phyloP scores from a whole-genome alignment of 2,113 vertebrate genomes.

The Pungitius pungitius region DNA sequence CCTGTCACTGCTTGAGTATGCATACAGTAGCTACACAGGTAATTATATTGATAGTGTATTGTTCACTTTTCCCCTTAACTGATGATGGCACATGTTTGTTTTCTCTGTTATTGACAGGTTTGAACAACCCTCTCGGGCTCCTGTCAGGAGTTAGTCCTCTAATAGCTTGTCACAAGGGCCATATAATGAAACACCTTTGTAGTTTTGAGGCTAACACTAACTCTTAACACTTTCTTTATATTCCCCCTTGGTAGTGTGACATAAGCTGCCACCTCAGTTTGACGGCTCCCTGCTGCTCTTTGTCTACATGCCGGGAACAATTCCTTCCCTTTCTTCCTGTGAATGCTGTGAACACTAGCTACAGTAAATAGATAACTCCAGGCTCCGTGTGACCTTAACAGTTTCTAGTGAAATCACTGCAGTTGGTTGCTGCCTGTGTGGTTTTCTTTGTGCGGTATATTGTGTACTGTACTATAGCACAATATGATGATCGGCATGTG shows the following conservation, averaged over 20 bases:
- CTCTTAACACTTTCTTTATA: constrained; percentile 51
- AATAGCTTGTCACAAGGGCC: constrained; percentile 5
- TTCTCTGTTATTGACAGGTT: background rate
- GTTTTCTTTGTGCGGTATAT: constrained; percentile 65
- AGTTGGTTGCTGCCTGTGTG: constrained; percentile 60
- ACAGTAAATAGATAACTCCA: constrained; percentile 63
- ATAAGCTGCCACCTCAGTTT: constrained; percentile 77
- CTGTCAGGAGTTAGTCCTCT: background rate
- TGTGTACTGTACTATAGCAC: constrained; percentile 55
- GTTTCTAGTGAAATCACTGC: constrained; percentile 68
- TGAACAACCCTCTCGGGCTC: background rate
- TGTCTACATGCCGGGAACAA: constrained; percentile 66
- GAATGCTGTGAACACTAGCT: constrained; percentile 68
- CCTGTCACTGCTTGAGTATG: constrained; percentile 22
- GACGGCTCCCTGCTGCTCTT: constrained; percentile 70
- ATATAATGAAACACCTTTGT: constrained; percentile 26
- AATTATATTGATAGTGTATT: background rate
- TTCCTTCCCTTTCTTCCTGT: constrained; percentile 66
- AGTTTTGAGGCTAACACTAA: constrained; percentile 46
- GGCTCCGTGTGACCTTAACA: constrained; percentile 75
- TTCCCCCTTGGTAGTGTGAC: constrained; percentile 69
- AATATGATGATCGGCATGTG: constrained; percentile 47
- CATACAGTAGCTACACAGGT: constrained; percentile 3
- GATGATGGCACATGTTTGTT: background rate
- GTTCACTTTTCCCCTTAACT: background rate